Base-by-base conservation (phyloP, 2,797 vertebrate genomes). In the Rallus crepitans region DNA sequence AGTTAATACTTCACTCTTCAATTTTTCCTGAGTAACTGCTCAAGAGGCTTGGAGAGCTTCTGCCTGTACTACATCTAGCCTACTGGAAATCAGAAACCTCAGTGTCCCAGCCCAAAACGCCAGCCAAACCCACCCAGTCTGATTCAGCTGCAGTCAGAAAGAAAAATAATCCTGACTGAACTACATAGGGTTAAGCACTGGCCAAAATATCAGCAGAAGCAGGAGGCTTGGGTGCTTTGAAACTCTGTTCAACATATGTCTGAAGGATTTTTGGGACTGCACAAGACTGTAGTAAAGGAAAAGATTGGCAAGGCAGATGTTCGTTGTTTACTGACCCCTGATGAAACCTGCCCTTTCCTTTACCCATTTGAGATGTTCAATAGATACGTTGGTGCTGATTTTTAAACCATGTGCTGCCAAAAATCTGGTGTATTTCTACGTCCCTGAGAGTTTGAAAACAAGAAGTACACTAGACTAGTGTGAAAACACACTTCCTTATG, bases 261-360 rank as follows among this genome's bases (percentile, higher is more conserved):
- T 94, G 92, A 95, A 96, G 72, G 95, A 96, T 96, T 97, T 97
- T 95, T 92, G 96, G 96, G 89, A 96, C 95, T 87, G 95, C 81
- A 96, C 83, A 91, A 69, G 95, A 95, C 91, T 85, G 92, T 69
- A 92, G 61, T 33, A 95, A 82, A 82, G 80, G 92, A 72, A 68
- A 92, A 97, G 96, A 96, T 97, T 97, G 96, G 96, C 96, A 97
- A 97, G 96, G 96, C 96, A 97, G 96, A 97, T 97, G 96, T 97
- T 97, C 93, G 72, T 95, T 97, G 96, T 97, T 97, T 97, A 97
- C 95, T 97, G 96, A 97, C 95, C 96, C 72, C 81, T 89, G 88
- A 92, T 95, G 95, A 96, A 96, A 97, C 92, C 93, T 97, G 96
- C 96, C 96, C 96, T 97, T 96, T 97, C 86, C 96, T 96, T 95